Base-by-base conservation (phyloP, 2,888 invertebrate species). In the Xestoiulus laeticollis region DNA sequence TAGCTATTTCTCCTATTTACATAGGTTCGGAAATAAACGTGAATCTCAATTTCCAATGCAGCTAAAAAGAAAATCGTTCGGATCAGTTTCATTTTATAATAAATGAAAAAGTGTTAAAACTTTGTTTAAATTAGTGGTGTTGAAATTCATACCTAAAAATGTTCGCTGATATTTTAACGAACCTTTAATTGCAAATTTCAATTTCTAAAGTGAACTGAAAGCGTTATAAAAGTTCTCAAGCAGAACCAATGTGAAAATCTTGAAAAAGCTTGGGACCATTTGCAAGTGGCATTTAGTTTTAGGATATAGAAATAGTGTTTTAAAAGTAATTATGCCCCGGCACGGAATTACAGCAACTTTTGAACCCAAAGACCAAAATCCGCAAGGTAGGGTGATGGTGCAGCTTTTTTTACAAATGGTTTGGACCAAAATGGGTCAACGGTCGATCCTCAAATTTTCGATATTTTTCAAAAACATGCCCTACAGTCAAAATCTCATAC, bases 351-450 rank as follows among this genome's bases (percentile, higher is more conserved):
- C 26, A 26, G 8, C 26, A 26, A 26, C 10, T 26, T 68, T 68
- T 26, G 26, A 78, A 78, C 30, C 30, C 30, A 2, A 10, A 30
- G 14, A 30, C 10, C 38, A 19, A 85, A 53, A 32, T 86, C 53
- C 48, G 86, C 86, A 86, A 86, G 86, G 53, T 86, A 53, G 86
- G 86, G 86, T 86, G 86, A 86, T 86, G 53, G 14, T 44, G 86
- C 86, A 86, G 53, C 48, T 86, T 86, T 85, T 86, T 53, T 30
- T 38, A 19, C n/a, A 26, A 78, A 78, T 78, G 30, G 78, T 78
- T 16, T 12, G 78, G 78, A 14, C 30, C 78, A 14, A 30, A 78
- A 78, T 30, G 30, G 26, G 30, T 78, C 78, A 16, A 12, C 78
- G 30, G 78, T 12, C 59, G 16, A 30, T 16, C 30, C 78, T 30